phyloP scores from a whole-genome alignment of 2,888 invertebrate genomes.

The Rhorus exstirpatorius region DNA sequence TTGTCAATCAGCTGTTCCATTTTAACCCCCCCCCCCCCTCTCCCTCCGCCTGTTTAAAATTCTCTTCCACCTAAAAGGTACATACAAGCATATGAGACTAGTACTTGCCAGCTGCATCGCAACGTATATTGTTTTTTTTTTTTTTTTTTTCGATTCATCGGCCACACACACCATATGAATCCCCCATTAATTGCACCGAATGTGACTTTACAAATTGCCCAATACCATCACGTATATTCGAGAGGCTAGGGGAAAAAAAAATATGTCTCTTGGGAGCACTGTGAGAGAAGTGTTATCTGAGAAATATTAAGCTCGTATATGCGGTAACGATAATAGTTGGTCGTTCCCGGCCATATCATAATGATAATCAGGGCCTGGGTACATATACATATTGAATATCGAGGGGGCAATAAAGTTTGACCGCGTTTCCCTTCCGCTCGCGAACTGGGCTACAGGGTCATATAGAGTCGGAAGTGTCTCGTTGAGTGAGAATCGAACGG shows the following conservation, averaged over 20 bases:
- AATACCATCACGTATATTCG: not conserved
- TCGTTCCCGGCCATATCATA: too few relatives aligned
- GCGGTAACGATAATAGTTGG: not conserved
- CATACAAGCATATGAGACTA: not conserved
- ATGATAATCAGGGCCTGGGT: too few relatives aligned
- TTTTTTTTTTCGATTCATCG: slow-evolving; percentile 11
- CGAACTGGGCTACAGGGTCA: slow-evolving; percentile 68
- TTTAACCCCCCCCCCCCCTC: too few relatives aligned
- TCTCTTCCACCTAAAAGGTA: not conserved
- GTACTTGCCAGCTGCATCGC: slow-evolving; percentile 2
- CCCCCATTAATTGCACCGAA: slow-evolving; percentile 4
- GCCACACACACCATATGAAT: too few relatives aligned
- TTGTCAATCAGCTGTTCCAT: not conserved
- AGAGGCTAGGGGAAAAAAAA: not conserved
- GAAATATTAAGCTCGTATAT: slow-evolving; percentile 11
- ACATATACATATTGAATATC: not conserved
- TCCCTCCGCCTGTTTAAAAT: too few relatives aligned
- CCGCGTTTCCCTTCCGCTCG: slow-evolving; percentile 50
- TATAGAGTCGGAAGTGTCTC: slow-evolving; percentile 62
- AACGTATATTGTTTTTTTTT: too few relatives aligned
- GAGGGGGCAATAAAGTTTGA: slow-evolving; percentile 55
- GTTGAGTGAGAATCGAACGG: slow-evolving; percentile 55
- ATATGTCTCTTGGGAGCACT: not conserved
- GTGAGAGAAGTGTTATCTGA: too few relatives aligned
- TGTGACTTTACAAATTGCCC: not conserved